phyloP scores from a whole-genome alignment of 2,113 vertebrate genomes.

The Laterallus jamaicensis region DNA sequence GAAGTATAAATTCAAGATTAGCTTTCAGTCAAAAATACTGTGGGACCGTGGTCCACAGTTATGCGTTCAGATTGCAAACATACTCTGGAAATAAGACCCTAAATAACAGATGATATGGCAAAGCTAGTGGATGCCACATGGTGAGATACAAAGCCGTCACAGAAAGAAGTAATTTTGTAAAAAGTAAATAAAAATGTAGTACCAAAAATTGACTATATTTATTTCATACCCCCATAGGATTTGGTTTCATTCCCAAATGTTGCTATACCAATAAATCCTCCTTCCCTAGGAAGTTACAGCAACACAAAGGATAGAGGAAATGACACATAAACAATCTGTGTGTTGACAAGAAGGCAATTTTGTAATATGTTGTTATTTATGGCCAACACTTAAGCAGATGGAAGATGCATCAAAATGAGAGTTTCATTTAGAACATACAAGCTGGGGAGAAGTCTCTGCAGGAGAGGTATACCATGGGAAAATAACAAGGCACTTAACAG shows the following conservation, averaged over 20 bases:
- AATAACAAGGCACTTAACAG: not conserved
- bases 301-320: conserved; percentile 51
- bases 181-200: conserved; percentile 43
- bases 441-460: not conserved
- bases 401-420: conserved; percentile 38
- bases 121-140: conserved; percentile 53
- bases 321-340: conserved; percentile 55
- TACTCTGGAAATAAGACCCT: conserved; percentile 50
- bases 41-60: conserved; percentile 47
- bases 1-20: not conserved
- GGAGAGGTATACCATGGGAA: not conserved
- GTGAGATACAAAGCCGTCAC: conserved; percentile 36
- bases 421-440: conserved; percentile 11
- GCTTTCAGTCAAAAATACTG: conserved; percentile 7
- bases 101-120: conserved; percentile 64
- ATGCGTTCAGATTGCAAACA: conserved; percentile 57
- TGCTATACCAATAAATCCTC: conserved; percentile 61
- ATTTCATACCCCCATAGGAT: conserved; percentile 35
- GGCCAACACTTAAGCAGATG: conserved; percentile 55
- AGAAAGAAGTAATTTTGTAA: conserved; percentile 32
- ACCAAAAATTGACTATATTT: conserved; percentile 49
- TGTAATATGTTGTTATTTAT: conserved; percentile 51
- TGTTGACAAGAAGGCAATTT: conserved; percentile 55
- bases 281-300: conserved; percentile 28
- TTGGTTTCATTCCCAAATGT: conserved; percentile 50